Percentiles rank a stretch among this genome's conserved stretches.
Evolutionary conservation across 2,113 vertebrate species (phyloP).

Genomic region (Osmerus mordax): DNA sequence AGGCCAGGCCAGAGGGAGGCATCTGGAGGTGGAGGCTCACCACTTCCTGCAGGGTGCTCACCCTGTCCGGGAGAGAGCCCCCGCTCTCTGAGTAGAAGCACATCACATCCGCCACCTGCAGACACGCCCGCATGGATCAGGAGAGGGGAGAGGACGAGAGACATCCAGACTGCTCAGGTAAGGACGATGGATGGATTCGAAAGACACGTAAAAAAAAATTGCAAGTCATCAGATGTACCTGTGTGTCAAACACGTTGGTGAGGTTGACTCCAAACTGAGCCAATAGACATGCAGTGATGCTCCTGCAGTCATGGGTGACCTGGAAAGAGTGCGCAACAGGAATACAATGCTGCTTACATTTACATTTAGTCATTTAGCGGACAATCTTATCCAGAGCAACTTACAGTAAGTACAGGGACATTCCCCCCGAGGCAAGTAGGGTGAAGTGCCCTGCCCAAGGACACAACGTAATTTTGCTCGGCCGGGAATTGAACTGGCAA

Average conservation of each 20-base stretch:
- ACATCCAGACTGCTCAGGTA: too few species aligned
- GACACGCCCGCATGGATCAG: neutral
- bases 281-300: slow-evolving; percentile 76
- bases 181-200: too few species aligned
- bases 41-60: slow-evolving; percentile 77
- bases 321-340: slow-evolving; percentile 41
- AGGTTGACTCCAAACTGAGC: slow-evolving; percentile 78
- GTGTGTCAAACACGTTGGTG: slow-evolving; percentile 84
- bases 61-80: slow-evolving; percentile 77
- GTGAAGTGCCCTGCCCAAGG: too few species aligned
- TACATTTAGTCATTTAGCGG: too few species aligned
- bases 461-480: too few species aligned
- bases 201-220: too few species aligned
- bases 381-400: too few species aligned
- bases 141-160: too few species aligned
- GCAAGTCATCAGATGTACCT: slow-evolving; percentile 61
- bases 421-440: too few species aligned
- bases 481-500: too few species aligned
- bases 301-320: slow-evolving; percentile 83
- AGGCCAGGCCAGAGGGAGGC: slow-evolving; percentile 61
- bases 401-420: too few species aligned
- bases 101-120: slow-evolving; percentile 83
- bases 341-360: neutral
- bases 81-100: slow-evolving; percentile 75
- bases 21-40: slow-evolving; percentile 76